phyloP scores from a whole-genome alignment of 2,113 vertebrate species.

The Labeo catla region DNA sequence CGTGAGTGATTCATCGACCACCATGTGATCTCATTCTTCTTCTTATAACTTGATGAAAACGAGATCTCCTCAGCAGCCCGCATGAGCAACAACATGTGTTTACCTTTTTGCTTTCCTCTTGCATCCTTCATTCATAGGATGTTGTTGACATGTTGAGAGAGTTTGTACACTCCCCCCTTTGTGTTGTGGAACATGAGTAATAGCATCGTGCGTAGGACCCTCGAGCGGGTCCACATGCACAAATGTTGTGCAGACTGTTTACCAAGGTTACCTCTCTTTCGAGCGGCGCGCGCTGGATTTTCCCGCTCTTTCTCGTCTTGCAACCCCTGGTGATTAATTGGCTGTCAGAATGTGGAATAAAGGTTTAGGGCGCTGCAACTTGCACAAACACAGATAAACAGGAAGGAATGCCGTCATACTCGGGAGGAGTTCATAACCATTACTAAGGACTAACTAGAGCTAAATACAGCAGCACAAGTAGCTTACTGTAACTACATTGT shows the following conservation, averaged over 20 bases:
- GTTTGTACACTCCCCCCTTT: neutral
- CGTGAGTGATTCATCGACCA: neutral
- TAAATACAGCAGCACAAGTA: neutral
- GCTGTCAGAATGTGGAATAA: slow-evolving; percentile 12
- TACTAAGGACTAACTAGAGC: neutral
- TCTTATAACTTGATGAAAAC: neutral
- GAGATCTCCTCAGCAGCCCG: neutral
- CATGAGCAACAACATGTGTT: neutral
- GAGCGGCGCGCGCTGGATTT: neutral
- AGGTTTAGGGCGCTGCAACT: slow-evolving; percentile 6
- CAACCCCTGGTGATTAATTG: slow-evolving; percentile 16
- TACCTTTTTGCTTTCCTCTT: neutral
- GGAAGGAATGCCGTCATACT: neutral
- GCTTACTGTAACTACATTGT: neutral
- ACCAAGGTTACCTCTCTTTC: slow-evolving; percentile 8
- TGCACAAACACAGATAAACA: slow-evolving; percentile 23
- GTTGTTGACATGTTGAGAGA: neutral
- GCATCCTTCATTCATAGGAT: slow-evolving; percentile 12
- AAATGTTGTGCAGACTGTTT: slow-evolving; percentile 17
- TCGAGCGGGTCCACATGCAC: neutral
- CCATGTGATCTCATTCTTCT: neutral
- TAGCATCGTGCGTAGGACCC: neutral
- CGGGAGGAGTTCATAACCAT: neutral
- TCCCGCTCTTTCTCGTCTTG: slow-evolving; percentile 1
- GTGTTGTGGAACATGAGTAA: slow-evolving; percentile 20